Evolutionary conservation across 1,140 invertebrate species (phyloP).

Genomic region (Drosophila grimshawi): DNA sequence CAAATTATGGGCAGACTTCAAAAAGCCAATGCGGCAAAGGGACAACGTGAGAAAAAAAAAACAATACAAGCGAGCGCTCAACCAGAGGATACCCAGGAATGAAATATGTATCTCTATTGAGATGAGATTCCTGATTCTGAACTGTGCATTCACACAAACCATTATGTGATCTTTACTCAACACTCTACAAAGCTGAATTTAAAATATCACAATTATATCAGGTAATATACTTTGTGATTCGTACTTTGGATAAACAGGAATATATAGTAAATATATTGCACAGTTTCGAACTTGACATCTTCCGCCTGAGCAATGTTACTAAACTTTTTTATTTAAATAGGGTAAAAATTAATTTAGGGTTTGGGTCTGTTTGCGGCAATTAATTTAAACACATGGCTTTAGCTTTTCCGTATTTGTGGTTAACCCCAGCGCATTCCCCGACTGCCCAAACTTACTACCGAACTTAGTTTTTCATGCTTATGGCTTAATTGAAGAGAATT

Average conservation of each 20-base stretch:
- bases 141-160: no score
- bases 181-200: no score
- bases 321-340: slow-evolving; percentile 7
- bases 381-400: slow-evolving; percentile 79
- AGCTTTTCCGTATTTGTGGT: slow-evolving; percentile 77
- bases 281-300: no score
- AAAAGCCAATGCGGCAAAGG: slow-evolving; percentile 51
- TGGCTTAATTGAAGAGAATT: slow-evolving; percentile 26
- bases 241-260: no score
- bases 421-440: slow-evolving; percentile 37
- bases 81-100: neutral
- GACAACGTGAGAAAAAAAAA: slow-evolving; percentile 22
- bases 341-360: slow-evolving; percentile 59
- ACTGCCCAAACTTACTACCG: neutral
- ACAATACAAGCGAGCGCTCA: neutral
- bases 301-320: neutral
- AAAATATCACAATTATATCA: no score
- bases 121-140: no score
- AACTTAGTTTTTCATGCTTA: slow-evolving; percentile 34
- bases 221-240: no score
- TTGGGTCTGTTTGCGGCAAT: slow-evolving; percentile 72
- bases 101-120: no score
- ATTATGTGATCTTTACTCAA: no score
- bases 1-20: slow-evolving; percentile 73
- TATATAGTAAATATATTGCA: no score